Evolutionary conservation across 2,888 invertebrate species (phyloP).

Genomic region (Lapara coniferarum): DNA sequence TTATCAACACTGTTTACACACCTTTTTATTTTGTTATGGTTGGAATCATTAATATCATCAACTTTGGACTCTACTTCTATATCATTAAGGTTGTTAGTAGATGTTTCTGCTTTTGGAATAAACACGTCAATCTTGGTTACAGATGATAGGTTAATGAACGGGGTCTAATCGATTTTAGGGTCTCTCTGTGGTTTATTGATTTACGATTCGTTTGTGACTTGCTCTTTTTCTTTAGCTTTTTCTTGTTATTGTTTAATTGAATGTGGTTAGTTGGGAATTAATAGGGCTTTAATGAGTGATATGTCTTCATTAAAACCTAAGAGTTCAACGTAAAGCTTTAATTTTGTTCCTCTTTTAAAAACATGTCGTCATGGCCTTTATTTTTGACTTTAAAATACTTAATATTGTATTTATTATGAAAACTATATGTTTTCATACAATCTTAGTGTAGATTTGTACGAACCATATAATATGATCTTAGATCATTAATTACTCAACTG

Average conservation of each 20-base stretch:
- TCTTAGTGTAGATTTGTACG: too few relatives aligned
- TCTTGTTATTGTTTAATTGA: conserved; percentile 50
- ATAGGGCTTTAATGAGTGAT: conserved; percentile 4
- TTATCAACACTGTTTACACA: conserved; percentile 81
- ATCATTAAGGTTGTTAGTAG: conserved; percentile 49
- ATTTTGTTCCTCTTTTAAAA: neutral
- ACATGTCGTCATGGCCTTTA: neutral
- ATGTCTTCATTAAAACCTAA: neutral
- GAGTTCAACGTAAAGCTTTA: neutral
- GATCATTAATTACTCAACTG: too few relatives aligned
- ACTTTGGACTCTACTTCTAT: conserved; percentile 49
- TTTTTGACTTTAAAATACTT: too few relatives aligned
- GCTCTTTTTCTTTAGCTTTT: conserved; percentile 58
- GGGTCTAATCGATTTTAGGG: conserved; percentile 75
- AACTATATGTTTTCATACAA: too few relatives aligned
- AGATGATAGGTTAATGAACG: conserved; percentile 79
- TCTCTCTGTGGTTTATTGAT: conserved; percentile 76
- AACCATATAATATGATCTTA: too few relatives aligned
- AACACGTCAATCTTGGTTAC: conserved; percentile 79
- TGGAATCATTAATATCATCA: conserved; percentile 48
- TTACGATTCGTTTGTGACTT: conserved; percentile 75
- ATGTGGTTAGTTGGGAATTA: conserved; percentile 3
- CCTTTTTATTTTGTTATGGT: conserved; percentile 66
- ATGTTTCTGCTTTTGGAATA: conserved; percentile 52
- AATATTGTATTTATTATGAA: too few relatives aligned